These are phyloP conservation scores for Nautilus pompilius DNA, from an alignment of 1,140 invertebrate species.

Conservation along the genomic window DNA sequence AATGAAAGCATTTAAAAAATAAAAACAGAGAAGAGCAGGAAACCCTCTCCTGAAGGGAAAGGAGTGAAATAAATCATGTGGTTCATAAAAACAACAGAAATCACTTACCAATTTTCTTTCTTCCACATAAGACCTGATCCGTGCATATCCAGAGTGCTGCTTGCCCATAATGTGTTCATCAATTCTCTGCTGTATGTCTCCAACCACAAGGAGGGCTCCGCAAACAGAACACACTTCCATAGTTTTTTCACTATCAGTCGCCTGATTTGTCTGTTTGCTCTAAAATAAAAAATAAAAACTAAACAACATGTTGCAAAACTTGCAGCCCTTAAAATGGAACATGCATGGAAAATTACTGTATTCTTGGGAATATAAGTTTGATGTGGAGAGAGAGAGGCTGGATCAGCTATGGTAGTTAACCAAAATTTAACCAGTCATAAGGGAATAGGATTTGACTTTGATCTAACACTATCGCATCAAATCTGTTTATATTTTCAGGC, in stretches of 20 bases:
- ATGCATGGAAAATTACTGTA: too few relatives aligned
- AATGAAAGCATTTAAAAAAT: too few relatives aligned
- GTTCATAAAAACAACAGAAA: not conserved
- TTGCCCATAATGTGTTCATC: conserved; percentile 98
- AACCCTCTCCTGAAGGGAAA: not conserved
- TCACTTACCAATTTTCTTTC: conserved; percentile 55
- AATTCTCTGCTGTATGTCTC: conserved; percentile 92
- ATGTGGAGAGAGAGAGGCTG: too few relatives aligned
- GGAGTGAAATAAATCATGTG: not conserved
- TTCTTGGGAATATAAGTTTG: too few relatives aligned
- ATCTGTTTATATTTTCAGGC: too few relatives aligned
- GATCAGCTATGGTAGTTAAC: too few relatives aligned
- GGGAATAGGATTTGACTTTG: too few relatives aligned
- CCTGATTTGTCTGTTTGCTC: conserved; percentile 13
- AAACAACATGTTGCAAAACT: too few relatives aligned
- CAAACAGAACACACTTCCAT: conserved; percentile 99
- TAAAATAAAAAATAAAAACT: conserved; percentile 5
- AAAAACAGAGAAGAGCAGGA: too few relatives aligned
- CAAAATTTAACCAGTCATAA: too few relatives aligned
- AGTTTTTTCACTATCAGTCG: conserved; percentile 65
- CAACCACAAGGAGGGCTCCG: conserved; percentile 96
- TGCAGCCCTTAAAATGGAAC: too few relatives aligned
- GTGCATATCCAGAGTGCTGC: conserved; percentile 90
- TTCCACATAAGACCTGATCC: conserved; percentile 67
- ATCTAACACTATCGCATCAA: too few relatives aligned